These are phyloP conservation scores for Stegostoma tigrinum DNA, from an alignment of 2,113 vertebrate genomes.

Conservation along the genomic window DNA sequence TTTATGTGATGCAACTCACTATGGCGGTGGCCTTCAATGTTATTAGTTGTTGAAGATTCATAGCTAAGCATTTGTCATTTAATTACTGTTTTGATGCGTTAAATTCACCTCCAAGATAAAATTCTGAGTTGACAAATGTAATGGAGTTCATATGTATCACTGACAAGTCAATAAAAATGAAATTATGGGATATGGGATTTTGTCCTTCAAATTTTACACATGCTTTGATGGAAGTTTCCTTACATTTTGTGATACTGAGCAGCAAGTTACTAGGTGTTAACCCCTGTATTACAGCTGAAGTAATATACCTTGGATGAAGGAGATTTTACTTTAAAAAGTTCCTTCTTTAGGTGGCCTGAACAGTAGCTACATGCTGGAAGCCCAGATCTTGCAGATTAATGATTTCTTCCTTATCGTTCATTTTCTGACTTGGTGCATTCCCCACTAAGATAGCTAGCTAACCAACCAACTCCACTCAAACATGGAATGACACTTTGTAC, in stretches of 20 bases:
- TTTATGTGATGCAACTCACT: neutral
- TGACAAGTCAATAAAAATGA: neutral
- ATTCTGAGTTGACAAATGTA: neutral
- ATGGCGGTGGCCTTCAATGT: too few species aligned
- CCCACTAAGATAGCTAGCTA: neutral
- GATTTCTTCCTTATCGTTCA: neutral
- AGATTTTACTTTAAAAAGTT: neutral
- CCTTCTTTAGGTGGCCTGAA: neutral
- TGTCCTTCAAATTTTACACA: neutral
- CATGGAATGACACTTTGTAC: neutral
- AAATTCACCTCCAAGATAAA: neutral
- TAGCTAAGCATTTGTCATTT: neutral
- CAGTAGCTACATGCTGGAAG: neutral
- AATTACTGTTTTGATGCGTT: neutral
- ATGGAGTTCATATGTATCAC: neutral
- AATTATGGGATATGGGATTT: neutral
- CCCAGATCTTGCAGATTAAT: neutral
- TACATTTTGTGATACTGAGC: neutral
- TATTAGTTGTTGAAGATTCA: neutral
- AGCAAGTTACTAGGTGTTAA: neutral
- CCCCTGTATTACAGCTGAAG: neutral
- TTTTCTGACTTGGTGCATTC: neutral
- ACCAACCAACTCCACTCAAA: neutral
- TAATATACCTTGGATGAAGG: neutral
- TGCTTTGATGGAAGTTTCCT: neutral